Conservation (phyloP, 2,797 vertebrate genomes). For the Potorous gilbertii region DNA sequence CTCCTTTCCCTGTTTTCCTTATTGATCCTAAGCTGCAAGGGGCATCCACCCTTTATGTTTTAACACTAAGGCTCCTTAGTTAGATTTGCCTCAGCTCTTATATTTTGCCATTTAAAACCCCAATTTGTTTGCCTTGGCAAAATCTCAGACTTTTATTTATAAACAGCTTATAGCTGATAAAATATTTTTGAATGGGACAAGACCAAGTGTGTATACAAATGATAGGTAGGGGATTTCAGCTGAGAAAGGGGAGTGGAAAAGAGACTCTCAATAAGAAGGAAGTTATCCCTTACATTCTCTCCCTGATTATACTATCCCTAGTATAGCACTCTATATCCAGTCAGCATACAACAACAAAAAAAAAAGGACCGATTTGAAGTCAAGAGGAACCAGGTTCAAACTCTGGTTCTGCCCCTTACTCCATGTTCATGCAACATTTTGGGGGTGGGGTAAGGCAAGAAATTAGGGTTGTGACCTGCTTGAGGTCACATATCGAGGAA, state of each 20-base stretch:
- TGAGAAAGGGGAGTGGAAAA: not conserved
- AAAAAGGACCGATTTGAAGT: not conserved
- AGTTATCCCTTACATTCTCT: not conserved
- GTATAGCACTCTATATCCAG: not conserved
- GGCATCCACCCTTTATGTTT: conserved; percentile 50
- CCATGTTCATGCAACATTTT: not conserved
- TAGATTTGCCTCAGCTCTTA: conserved; percentile 16
- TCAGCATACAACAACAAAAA: not conserved
- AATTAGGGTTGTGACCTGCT: not conserved
- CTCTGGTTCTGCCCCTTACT: not conserved
- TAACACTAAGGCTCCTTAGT: not conserved
- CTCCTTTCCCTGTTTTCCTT: conserved; percentile 55
- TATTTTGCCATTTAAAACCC: conserved; percentile 30
- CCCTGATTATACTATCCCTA: conserved; percentile 10
- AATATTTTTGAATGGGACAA: not conserved
- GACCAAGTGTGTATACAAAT: not conserved
- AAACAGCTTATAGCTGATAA: not conserved
- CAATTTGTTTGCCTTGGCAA: conserved; percentile 23
- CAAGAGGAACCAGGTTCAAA: not conserved
- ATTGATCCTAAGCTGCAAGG: conserved; percentile 51
- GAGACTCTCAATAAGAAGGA: conserved; percentile 31
- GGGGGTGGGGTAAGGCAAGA: no score
- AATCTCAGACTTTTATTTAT: not conserved
- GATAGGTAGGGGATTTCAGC: not conserved
- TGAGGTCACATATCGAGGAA: not conserved